Evolutionary conservation across 2,797 vertebrate genomes (phyloP), one percentile per base, ranked within the genome.

Genomic region (Nannoperca obscura): DNA sequence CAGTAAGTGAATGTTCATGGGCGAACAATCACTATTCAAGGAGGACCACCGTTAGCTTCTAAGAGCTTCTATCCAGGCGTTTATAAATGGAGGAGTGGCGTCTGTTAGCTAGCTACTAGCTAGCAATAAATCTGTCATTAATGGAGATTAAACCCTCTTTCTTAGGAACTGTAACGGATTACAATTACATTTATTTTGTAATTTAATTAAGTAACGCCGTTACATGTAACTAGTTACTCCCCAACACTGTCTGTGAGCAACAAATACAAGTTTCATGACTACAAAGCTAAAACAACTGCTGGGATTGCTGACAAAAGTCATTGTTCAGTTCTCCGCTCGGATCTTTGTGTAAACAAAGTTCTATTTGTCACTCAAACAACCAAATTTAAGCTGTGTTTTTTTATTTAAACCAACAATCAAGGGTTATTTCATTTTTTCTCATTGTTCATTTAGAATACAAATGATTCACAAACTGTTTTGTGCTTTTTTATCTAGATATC

Each of bases 401-500:
- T 74, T 53, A 7, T 8, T 3, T 47, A n/a, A 40, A 30, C 63
- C 20, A 38, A 64, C 22, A 60, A 6, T 54, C 7, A 24, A 13
- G 7, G 10, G 10, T 24, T 71, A 17, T 47, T 30, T 50, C 0
- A 3, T n/a, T 17, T 50, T 20, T 5, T 53, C 1, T 15, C 30
- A 36, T 15, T 46, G 3, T 13, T 42, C 0, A 27, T 38, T 32
- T 20, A 7, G 1, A 40, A 36, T 27, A 20, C 7, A 71, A 59
- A 55, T 14, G 3, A 36, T 36, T 52, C 10, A 13, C 63, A 40
- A 57, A n/a, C 1, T 17, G 15, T 54, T 64, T 61, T 42, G 12
- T 78, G 8, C 27, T 61, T 63, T 52, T 57, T 59, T 9, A 9
- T 53, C 11, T 32, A 99, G 97, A 86, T 98, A 95, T 89, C 95